Base-by-base conservation (phyloP, 2,113 vertebrate genomes). In the Clupea harengus region DNA sequence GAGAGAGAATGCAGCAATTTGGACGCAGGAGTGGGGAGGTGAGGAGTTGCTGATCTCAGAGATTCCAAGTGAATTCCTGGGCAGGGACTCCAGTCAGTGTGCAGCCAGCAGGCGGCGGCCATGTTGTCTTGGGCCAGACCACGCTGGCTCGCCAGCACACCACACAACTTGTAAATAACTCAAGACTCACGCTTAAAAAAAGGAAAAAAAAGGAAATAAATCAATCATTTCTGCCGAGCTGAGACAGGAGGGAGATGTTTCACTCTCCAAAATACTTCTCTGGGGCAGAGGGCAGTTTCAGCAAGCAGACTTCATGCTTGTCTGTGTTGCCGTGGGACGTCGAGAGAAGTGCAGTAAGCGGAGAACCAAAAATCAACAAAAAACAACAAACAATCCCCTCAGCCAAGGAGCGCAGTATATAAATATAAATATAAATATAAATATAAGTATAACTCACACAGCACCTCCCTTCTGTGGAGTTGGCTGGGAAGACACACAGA, bases 31-130 rank as follows among this genome's bases (percentile, higher is more conserved):
- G 6, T 28, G 25, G 64, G 64, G 64, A 72, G n/a, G 57, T n/a
- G 64, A 7, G 64, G 64, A 72, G 64, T 32, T 1, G 90, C 90
- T 91, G 92, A 93, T 89, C 84, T 88, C 88, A 90, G 90, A 86
- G 91, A 93, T 94, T 95, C 93, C 94, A 91, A 89, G 83, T 86
- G 88, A 91, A 95, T 95, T 95, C 94, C 93, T 93, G 93, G 92
- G 92, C 92, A 94, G 44, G 87, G 83, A 92, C 87, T 46, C 85
- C 88, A 13, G 64, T 32, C 25, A 80, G 88, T 87, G 88, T 87
- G 88, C 86, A 7, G 83, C 82, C 85, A 82, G 85, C 82, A 82
- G 87, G 88, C 89, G 87, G 88, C 89, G 25, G 89, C 90, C 85
- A 87, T 85, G 17, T 39, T 87, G 91, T 91, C 88, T 92, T 89